Evolutionary conservation across 2,888 invertebrate species (phyloP).

Genomic region (Calameuta filiformis): DNA sequence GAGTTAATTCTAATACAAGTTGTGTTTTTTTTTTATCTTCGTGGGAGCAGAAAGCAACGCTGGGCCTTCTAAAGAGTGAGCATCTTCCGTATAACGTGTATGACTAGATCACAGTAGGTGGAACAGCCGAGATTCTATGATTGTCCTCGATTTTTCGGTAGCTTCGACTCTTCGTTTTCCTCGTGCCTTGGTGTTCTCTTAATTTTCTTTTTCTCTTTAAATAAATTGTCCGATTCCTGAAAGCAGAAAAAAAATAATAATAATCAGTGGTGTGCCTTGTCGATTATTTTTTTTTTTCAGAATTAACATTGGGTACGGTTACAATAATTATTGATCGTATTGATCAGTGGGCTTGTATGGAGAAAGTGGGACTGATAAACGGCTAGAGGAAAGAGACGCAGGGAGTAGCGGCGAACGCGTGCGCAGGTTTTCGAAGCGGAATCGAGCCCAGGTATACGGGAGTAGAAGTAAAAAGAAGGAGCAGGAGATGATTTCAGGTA

Average conservation of each 20-base stretch:
- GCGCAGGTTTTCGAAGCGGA: slow-evolving; percentile 3
- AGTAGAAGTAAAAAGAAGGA: slow-evolving; percentile 26
- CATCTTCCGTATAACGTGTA: slow-evolving; percentile 21
- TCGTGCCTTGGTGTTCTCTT: slow-evolving; percentile 4
- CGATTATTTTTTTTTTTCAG: background rate
- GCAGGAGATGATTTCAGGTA: slow-evolving; percentile 63
- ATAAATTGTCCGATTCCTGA: background rate
- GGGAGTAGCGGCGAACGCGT: background rate
- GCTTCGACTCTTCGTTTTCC: slow-evolving; percentile 13
- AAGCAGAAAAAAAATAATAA: background rate
- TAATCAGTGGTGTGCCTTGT: background rate
- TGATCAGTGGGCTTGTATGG: background rate
- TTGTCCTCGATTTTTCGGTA: slow-evolving; percentile 26
- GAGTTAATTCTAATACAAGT: slow-evolving; percentile 13
- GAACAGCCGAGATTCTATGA: slow-evolving; percentile 46
- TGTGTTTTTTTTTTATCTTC: slow-evolving; percentile 2
- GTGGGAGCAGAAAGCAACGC: slow-evolving; percentile 17
- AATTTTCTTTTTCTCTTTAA: slow-evolving; percentile 13
- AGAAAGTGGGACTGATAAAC: background rate
- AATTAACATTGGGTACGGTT: background rate
- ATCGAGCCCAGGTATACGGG: slow-evolving; percentile 37
- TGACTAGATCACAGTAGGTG: slow-evolving; percentile 62
- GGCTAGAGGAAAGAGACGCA: background rate
- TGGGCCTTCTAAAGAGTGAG: slow-evolving; percentile 5
- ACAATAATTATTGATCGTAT: background rate